Conservation (phyloP, 37 sponge, comb jelly and placozoan species). For the Beroe forskalii region DNA sequence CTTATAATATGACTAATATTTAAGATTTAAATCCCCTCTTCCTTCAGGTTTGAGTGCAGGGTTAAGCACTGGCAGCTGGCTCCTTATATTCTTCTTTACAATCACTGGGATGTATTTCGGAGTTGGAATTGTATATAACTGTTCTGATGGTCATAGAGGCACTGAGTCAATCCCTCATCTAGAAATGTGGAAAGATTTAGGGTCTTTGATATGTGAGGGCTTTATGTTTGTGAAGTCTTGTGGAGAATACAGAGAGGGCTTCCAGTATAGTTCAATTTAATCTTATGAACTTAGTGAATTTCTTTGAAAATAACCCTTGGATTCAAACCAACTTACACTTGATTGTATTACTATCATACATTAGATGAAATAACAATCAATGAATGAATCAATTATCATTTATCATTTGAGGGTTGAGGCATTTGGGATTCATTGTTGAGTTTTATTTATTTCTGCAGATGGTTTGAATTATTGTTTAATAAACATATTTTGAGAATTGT, state of each 20-base stretch:
- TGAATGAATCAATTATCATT: no score
- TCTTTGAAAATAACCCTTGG: no score
- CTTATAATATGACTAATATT: no score
- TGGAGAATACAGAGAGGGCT: constrained; percentile 35
- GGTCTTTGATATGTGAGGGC: background rate
- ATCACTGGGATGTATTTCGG: background rate
- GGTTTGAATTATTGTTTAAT: no score
- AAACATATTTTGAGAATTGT: no score
- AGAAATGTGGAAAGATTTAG: constrained; percentile 41
- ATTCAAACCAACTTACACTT: no score
- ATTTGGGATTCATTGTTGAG: no score
- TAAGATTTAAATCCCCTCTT: no score
- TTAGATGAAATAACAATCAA: no score
- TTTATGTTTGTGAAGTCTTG: constrained; percentile 31
- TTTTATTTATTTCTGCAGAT: no score
- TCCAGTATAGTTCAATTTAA: constrained; percentile 1
- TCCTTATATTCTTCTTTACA: constrained; percentile 32
- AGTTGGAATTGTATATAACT: constrained; percentile 1
- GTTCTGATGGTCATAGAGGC: background rate
- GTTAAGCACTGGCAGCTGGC: background rate
- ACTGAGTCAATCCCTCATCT: background rate
- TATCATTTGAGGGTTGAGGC: background rate
- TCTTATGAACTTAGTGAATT: background rate
- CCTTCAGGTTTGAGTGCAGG: background rate
- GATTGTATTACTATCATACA: no score